Base-by-base conservation (phyloP, 2,888 invertebrate genomes). In the Lapara coniferarum region DNA sequence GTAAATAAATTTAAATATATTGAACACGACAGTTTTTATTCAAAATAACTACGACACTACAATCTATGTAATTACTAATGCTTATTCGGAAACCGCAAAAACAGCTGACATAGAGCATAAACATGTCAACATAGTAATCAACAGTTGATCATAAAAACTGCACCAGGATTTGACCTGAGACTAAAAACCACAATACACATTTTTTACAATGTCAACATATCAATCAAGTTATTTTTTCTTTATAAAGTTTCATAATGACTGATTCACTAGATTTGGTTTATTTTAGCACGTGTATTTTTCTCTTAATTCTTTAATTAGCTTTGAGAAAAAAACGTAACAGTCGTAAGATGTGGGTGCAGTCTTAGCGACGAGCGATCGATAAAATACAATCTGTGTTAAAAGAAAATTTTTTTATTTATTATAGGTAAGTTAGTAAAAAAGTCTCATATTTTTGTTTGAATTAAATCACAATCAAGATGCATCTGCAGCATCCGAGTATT, bases 231-330 rank as follows among this genome's bases (percentile, higher is more conserved):
- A 13, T 46, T 10, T 63, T 63, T 63, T 63, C 63, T 19, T 49
- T 49, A 63, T 63, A 0, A 13, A 49, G 19, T 63, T 63, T 49
- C 63, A 46, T 46, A 63, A 63, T 63, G 13, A 19, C 16, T 49
- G 46, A 63, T 49, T 63, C 19, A 63, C 46, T 7, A 63, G 44
- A 59, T 8, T n/a, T 13, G 49, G 63, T 19, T 63, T 49, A 16
- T 49, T 10, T 49, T 46, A 49, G 49, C 63, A 44, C 52, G 3
- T 52, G 13, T 46, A 53, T 71, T 73, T 72, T 59, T 67, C 71
- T 73, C 25, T 67, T 72, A 72, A 70, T 69, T 56, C 67, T 74
- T 69, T 73, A 74, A 77, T 74, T 73, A 71, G 67, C 75, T 73
- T 66, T 56, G 71, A 68, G 68, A 49, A 68, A 69, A 63, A 70